Evolutionary conservation across 2,888 invertebrate species (phyloP).

Genomic region (Polia nebulosa): DNA sequence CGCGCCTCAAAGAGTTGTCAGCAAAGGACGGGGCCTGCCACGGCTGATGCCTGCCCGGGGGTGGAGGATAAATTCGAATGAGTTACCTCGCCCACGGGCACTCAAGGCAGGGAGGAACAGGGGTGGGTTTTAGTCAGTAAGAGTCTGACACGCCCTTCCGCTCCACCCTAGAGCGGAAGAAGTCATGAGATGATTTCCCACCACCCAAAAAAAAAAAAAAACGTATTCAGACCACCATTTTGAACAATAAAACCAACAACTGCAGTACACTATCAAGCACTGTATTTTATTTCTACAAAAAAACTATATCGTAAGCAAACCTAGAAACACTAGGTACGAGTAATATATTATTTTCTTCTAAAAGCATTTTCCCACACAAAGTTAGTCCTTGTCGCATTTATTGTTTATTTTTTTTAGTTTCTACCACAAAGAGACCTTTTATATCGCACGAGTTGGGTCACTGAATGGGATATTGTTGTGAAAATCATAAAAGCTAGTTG

Average conservation of each 20-base stretch:
- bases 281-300: slow-evolving; percentile 12
- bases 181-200: too few relatives aligned
- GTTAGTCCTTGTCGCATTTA: slow-evolving; percentile 52
- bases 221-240: not conserved
- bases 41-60: too few relatives aligned
- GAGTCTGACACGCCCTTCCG: too few relatives aligned
- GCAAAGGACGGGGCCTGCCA: too few relatives aligned
- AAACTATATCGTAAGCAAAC: slow-evolving; percentile 18
- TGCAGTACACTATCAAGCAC: not conserved
- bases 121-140: too few relatives aligned
- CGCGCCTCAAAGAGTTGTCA: too few relatives aligned
- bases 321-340: slow-evolving; percentile 32
- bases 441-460: slow-evolving; percentile 49
- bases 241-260: not conserved
- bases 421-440: slow-evolving; percentile 52
- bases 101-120: too few relatives aligned
- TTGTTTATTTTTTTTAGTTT: slow-evolving; percentile 60
- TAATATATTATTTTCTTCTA: slow-evolving; percentile 53
- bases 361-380: slow-evolving; percentile 61
- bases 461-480: slow-evolving; percentile 48
- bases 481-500: slow-evolving; percentile 46
- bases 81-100: too few relatives aligned
- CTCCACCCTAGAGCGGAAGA: too few relatives aligned
- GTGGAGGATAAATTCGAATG: too few relatives aligned
- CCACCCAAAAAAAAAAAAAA: too few relatives aligned